Conservation (phyloP, 2,113 vertebrate genomes). For the Cinclus cinclus region DNA sequence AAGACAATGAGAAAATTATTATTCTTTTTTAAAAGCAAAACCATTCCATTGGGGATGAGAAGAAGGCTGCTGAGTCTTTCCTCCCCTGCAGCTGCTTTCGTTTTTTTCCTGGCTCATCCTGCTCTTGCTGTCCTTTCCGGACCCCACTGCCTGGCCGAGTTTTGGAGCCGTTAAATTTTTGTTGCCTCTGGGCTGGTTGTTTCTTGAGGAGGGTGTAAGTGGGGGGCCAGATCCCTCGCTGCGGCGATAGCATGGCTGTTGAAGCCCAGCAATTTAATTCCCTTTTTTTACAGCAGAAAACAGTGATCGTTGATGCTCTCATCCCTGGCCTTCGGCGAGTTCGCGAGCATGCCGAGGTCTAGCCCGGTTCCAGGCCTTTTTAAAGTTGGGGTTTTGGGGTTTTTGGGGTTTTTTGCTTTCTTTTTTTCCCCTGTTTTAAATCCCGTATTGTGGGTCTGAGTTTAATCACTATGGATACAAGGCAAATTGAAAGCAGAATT, state of each 20-base stretch:
- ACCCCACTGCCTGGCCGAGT: neutral
- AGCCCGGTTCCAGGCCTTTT: neutral
- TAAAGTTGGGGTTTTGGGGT: neutral
- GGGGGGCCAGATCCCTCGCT: fast-evolving
- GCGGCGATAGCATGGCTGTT: fast-evolving
- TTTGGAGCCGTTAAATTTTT: neutral
- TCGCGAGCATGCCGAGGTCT: fast-evolving
- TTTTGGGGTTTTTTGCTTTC: neutral
- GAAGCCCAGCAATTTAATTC: neutral
- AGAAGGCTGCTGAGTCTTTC: neutral
- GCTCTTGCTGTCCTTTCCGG: neutral
- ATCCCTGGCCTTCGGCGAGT: neutral
- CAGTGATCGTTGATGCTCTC: fast-evolving
- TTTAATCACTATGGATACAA: slow-evolving; percentile 68
- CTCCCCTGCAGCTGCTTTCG: neutral
- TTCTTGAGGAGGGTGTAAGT: neutral
- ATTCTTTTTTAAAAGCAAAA: neutral
- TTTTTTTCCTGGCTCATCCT: neutral
- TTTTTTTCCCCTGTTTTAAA: neutral
- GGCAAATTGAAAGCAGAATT: slow-evolving; percentile 68
- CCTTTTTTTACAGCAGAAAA: neutral
- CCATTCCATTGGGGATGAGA: neutral
- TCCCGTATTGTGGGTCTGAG: slow-evolving; percentile 28
- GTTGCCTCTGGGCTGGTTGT: neutral
- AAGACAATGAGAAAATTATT: neutral